Base-by-base conservation (phyloP, 2,797 vertebrate genomes). In the Ctenopoma kingsleyae region DNA sequence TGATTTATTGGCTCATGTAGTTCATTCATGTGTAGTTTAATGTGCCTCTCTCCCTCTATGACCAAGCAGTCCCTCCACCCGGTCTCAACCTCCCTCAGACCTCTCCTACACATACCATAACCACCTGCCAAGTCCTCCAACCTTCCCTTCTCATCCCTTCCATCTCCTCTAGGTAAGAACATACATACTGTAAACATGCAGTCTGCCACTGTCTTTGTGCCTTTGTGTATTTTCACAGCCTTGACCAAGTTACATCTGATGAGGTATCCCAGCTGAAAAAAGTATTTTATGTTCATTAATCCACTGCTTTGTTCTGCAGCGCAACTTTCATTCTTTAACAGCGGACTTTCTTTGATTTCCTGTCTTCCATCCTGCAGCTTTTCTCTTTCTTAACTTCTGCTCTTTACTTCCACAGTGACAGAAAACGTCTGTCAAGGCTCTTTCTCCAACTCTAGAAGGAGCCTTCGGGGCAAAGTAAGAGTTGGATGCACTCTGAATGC, bases 51-150 rank as follows among this genome's bases (percentile, higher is more conserved):
- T 87, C 89, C 93, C 87, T 74, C 81, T 91, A 86, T 76, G 46
- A 77, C 69, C 51, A 74, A 55, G 58, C 82, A 94, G 93, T 89
- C 83, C 83, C 93, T 69, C 89, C 93, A 86, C 93, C 92, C 40
- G 88, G 90, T 87, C 93, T 91, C 88, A 94, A 94, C 90, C 90
- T 95, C 81, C 94, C 93, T 89, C 93, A 91, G 89, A 94, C 95
- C 90, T 92, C 82, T 58, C 94, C 95, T 90, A 95, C 93, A 68
- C 95, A 94, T 91, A 94, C 95, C 90, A 93, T 95, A 86, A 95
- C 94, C 86, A 96, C 94, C 91, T 94, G 94, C 90, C 94, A 93
- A 93, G 91, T 90, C 84, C 90, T 92, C 65, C 93, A 93, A 86
- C 93, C 95, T 85, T 90, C 92, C 88, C 84, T 92, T 11, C 89